A percentile compares a stretch with the other conserved stretches of the same genome.
phyloP scores from a whole-genome alignment of 2,797 vertebrate species.

The Neomorphus geoffroyi region DNA sequence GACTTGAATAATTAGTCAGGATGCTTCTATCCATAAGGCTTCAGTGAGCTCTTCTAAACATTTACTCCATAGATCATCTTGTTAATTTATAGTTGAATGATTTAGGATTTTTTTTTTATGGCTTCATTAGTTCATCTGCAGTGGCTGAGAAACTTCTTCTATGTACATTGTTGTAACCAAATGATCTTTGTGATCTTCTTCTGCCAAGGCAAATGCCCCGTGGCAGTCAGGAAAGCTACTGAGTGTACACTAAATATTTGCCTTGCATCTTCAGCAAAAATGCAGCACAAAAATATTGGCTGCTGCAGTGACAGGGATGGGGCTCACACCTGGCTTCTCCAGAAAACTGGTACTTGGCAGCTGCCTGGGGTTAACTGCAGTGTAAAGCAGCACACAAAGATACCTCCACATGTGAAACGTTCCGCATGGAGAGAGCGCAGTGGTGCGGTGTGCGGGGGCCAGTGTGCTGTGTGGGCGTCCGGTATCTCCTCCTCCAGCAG shows the following conservation, averaged over 20 bases:
- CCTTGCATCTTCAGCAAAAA: background rate
- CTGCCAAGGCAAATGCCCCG: background rate
- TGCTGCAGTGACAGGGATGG: background rate
- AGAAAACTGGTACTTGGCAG: fast-evolving
- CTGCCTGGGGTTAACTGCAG: background rate
- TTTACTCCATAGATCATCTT: constrained; percentile 2
- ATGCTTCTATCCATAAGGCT: background rate
- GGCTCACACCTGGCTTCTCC: background rate
- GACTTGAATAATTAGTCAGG: background rate
- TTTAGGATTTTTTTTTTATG: background rate
- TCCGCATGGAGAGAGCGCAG: fast-evolving
- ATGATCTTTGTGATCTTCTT: background rate
- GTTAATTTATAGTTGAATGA: background rate
- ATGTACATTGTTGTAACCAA: background rate
- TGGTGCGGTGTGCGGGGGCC: background rate
- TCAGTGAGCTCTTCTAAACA: constrained; percentile 6
- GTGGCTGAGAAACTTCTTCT: background rate
- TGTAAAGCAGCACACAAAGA: background rate
- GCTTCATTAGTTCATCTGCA: background rate
- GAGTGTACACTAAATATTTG: background rate
- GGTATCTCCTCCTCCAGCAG: background rate
- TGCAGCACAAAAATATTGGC: background rate
- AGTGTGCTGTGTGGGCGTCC: background rate
- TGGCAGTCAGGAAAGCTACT: background rate
- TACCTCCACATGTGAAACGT: background rate